Conservation (phyloP, 2,113 vertebrate genomes). For the Hypocryptadius cinnamomeus region DNA sequence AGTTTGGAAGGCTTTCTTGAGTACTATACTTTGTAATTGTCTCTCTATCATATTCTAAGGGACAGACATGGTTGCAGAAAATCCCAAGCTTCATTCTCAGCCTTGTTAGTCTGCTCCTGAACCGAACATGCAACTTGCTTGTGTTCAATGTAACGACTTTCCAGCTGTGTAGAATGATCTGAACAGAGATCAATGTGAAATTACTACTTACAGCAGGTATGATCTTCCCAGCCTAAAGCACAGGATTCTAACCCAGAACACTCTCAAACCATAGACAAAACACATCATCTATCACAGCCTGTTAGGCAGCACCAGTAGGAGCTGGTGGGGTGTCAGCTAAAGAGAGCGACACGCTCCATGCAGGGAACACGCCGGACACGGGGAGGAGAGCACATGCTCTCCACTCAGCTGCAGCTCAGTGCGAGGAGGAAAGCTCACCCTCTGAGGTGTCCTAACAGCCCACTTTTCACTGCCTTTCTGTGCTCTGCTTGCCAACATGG, state of each 20-base stretch:
- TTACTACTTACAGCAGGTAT: background rate
- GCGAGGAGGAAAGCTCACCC: background rate
- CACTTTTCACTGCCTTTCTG: constrained; percentile 2
- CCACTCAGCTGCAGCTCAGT: background rate
- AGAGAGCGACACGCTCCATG: accelerated
- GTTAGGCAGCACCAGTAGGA: background rate
- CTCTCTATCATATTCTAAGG: background rate
- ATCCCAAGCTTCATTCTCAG: background rate
- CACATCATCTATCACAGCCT: background rate
- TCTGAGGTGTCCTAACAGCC: background rate
- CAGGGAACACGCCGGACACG: accelerated
- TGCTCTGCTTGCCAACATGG: background rate
- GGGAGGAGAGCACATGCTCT: background rate
- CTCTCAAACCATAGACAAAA: background rate
- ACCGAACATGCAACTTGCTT: background rate
- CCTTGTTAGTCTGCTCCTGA: background rate
- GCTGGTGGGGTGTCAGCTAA: background rate
- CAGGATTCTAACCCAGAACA: background rate
- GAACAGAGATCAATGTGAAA: background rate
- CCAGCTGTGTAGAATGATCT: background rate
- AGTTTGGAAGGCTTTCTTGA: background rate
- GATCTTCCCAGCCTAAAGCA: background rate
- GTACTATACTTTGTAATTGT: background rate
- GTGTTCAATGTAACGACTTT: background rate
- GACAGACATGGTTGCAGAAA: background rate